Conservation (phyloP, 2,113 vertebrate species). For the Cinclus mexicanus region DNA sequence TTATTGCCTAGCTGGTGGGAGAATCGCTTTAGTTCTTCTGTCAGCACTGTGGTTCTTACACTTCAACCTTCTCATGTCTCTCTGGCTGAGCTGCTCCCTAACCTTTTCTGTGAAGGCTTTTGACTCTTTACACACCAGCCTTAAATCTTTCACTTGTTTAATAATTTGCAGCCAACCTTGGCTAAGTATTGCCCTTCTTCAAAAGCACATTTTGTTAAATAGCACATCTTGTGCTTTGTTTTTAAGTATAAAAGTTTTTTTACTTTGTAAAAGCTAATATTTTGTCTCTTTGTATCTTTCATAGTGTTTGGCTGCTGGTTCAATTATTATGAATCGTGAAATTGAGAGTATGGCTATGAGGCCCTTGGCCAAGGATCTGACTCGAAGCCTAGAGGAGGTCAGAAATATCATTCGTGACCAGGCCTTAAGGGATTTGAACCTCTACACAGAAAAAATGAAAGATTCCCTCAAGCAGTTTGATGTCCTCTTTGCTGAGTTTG, state of each 20-base stretch:
- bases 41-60: not conserved
- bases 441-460: slow-evolving; percentile 92
- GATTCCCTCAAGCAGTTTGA: slow-evolving; percentile 93
- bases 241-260: not conserved
- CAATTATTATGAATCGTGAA: slow-evolving; percentile 99
- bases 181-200: not conserved
- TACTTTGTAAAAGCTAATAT: not conserved
- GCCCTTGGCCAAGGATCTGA: slow-evolving; percentile 93
- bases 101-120: not conserved
- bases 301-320: slow-evolving; percentile 95
- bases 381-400: slow-evolving; percentile 92
- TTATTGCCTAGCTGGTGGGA: not conserved
- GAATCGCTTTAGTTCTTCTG: not conserved
- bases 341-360: slow-evolving; percentile 99
- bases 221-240: not conserved
- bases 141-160: not conserved
- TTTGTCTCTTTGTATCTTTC: not conserved
- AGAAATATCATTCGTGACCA: slow-evolving; percentile 93
- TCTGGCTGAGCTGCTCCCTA: not conserved
- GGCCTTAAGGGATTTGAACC: slow-evolving; percentile 91
- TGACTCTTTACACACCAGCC: not conserved
- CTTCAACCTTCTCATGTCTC: not conserved
- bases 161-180: not conserved
- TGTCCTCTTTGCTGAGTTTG: slow-evolving; percentile 95
- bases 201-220: not conserved